A percentile compares a stretch with the other conserved stretches of the same genome.
Conservation (phyloP, 2,888 invertebrate species). For the Tetragonisca angustula region DNA sequence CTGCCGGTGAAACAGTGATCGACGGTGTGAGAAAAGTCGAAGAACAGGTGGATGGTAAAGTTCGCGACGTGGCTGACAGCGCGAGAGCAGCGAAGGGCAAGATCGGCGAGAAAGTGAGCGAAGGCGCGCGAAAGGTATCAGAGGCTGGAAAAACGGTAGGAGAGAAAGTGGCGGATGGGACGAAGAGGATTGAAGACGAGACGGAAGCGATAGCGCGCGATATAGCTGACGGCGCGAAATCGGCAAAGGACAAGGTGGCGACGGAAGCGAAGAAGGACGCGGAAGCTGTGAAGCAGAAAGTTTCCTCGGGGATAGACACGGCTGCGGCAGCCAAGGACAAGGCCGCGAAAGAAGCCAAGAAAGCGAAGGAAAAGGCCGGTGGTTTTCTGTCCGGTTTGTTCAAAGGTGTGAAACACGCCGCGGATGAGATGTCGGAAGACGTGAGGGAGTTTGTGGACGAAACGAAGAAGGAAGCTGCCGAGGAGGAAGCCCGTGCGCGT, state of each 20-base stretch:
- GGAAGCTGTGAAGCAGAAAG: conserved; percentile 42
- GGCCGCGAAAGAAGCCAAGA: conserved; percentile 54
- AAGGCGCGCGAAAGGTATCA: conserved; percentile 63
- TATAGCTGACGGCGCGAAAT: conserved; percentile 44
- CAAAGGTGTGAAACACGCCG: conserved; percentile 68
- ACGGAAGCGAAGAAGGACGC: conserved; percentile 55
- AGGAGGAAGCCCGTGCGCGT: conserved; percentile 58
- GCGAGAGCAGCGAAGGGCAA: conserved; percentile 41
- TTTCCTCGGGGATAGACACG: conserved; percentile 55
- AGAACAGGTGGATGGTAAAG: not conserved
- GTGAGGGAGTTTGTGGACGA: conserved; percentile 82
- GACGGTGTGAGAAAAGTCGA: not conserved
- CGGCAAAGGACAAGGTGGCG: conserved; percentile 48
- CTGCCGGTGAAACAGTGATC: conserved; percentile 39
- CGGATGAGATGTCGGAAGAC: conserved; percentile 69
- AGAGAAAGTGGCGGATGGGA: not conserved
- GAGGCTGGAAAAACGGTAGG: conserved; percentile 74
- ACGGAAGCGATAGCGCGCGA: conserved; percentile 38
- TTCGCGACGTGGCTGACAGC: conserved; percentile 2
- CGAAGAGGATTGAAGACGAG: conserved; percentile 64
- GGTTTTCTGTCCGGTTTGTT: conserved; percentile 71
- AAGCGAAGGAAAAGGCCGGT: conserved; percentile 62
- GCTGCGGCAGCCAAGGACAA: conserved; percentile 68
- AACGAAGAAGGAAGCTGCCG: conserved; percentile 49
- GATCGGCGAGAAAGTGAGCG: conserved; percentile 42